Conservation (phyloP, 2,888 invertebrate species). For the Sceliomorpha sp. region DNA sequence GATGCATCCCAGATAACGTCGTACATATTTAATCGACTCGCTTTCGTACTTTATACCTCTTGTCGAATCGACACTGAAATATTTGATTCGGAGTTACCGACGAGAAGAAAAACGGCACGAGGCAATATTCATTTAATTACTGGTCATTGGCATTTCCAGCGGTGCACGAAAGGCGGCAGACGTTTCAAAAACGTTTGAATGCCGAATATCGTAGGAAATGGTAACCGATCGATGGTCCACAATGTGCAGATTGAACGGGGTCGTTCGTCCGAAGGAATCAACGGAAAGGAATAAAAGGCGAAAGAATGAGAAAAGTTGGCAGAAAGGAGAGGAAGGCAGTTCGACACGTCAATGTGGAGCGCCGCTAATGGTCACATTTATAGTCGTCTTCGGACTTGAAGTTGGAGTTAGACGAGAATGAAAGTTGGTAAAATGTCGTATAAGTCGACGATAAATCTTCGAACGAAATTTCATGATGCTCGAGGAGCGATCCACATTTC, state of each 20-base stretch:
- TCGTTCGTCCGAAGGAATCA: conserved; percentile 23
- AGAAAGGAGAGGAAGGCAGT: conserved; percentile 25
- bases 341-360: conserved; percentile 27
- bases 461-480: neutral
- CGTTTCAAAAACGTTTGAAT: conserved; percentile 35
- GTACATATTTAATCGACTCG: too few species aligned
- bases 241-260: conserved; percentile 29
- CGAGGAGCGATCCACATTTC: conserved; percentile 1
- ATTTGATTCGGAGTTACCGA: too few species aligned
- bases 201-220: conserved; percentile 21
- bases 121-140: conserved; percentile 29
- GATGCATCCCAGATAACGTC: too few species aligned
- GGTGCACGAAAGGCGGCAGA: conserved; percentile 15
- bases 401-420: conserved; percentile 32
- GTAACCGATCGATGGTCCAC: conserved; percentile 31
- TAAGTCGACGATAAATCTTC: conserved; percentile 21
- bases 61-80: too few species aligned
- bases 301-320: conserved; percentile 38
- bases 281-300: conserved; percentile 22
- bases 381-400: conserved; percentile 33
- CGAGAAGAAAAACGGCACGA: conserved; percentile 16
- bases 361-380: conserved; percentile 46
- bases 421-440: conserved; percentile 27
- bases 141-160: conserved; percentile 23
- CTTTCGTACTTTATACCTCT: too few species aligned